Conservation (phyloP, 2,797 vertebrate species). For the Hipposideros larvatus region DNA sequence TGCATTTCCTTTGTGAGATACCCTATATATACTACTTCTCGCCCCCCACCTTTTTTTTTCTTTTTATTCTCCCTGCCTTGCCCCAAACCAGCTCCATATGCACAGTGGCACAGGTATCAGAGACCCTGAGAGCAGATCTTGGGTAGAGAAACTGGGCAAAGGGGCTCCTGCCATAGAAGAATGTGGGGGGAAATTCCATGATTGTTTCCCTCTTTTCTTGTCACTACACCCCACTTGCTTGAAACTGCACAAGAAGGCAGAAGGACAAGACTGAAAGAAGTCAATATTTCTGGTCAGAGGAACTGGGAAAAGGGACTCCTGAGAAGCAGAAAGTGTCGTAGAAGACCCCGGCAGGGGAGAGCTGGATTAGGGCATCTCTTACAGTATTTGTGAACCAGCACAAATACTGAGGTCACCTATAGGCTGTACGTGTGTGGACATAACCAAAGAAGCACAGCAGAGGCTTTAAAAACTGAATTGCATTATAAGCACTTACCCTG, state of each 20-base stretch:
- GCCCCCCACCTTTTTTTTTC: neutral
- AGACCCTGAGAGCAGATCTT: neutral
- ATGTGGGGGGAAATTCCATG: neutral
- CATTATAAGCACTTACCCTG: neutral
- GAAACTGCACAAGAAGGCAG: neutral
- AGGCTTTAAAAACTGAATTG: neutral
- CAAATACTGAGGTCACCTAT: neutral
- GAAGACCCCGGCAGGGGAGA: neutral
- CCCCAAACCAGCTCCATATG: neutral
- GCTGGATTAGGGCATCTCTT: neutral
- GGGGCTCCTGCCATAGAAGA: neutral
- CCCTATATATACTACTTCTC: neutral
- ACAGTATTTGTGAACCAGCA: neutral
- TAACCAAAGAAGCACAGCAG: neutral
- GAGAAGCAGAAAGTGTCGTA: neutral
- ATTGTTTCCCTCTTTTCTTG: neutral
- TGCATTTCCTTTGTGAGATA: neutral
- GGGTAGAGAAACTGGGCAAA: neutral
- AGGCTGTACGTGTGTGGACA: neutral
- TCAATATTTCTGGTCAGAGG: neutral
- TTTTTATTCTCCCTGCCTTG: neutral
- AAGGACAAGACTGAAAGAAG: neutral
- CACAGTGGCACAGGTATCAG: neutral
- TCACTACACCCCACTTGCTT: neutral
- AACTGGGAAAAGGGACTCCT: neutral